These are phyloP conservation scores for Vanessa atalanta DNA, from an alignment of 1,140 invertebrate genomes.

Conservation along the genomic window DNA sequence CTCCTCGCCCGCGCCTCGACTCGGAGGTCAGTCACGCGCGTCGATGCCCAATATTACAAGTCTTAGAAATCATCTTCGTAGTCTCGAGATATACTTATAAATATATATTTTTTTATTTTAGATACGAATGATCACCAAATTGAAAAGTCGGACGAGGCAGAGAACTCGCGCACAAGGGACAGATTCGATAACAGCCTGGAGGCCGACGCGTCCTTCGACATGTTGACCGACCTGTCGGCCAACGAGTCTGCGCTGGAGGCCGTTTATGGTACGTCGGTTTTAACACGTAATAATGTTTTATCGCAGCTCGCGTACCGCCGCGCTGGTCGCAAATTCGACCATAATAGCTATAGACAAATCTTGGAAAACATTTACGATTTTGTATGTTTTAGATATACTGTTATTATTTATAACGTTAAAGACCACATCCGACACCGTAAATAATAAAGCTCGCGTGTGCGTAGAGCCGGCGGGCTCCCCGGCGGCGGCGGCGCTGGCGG, in stretches of 20 bases:
- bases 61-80: too few relatives aligned
- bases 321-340: too few relatives aligned
- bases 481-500: slow-evolving; percentile 42
- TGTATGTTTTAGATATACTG: too few relatives aligned
- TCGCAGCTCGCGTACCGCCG: too few relatives aligned
- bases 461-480: not conserved
- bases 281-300: not conserved
- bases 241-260: slow-evolving; percentile 34
- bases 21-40: not conserved
- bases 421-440: too few relatives aligned
- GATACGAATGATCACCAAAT: not conserved
- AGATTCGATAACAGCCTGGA: not conserved
- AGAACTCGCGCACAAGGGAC: not conserved
- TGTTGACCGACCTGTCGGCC: slow-evolving; percentile 40
- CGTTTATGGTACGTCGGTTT: slow-evolving; percentile 29
- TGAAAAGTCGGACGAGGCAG: not conserved
- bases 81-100: too few relatives aligned
- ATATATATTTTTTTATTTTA: not conserved
- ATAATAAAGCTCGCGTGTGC: not conserved
- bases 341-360: too few relatives aligned
- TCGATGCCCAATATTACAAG: too few relatives aligned
- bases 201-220: slow-evolving; percentile 44
- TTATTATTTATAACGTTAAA: too few relatives aligned
- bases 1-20: not conserved
- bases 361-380: too few relatives aligned